Conservation (phyloP, 2,888 invertebrate genomes). For the Nephrotoma flavescens region DNA sequence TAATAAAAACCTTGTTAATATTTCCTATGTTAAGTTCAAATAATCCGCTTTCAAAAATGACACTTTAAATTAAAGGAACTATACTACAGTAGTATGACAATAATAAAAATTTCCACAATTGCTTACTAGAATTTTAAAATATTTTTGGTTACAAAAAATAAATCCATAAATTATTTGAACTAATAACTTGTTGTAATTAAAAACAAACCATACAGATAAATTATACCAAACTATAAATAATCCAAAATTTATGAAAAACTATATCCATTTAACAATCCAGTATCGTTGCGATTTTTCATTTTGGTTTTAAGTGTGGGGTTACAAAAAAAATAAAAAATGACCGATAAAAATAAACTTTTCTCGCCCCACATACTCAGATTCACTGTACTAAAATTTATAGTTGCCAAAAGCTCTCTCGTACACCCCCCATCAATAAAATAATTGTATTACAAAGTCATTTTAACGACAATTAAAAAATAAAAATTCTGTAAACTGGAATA, state of each 20-base stretch:
- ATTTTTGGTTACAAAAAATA: neutral
- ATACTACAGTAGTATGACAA: neutral
- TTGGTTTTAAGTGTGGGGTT: too few species aligned
- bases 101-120: neutral
- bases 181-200: neutral
- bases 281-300: too few species aligned
- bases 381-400: too few species aligned
- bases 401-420: neutral
- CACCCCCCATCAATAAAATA: neutral
- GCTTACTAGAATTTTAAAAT: neutral
- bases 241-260: neutral
- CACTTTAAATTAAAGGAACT: too few species aligned
- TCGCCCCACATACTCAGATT: too few species aligned
- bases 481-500: neutral
- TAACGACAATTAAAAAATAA: neutral
- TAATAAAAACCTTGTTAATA: too few species aligned
- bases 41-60: too few species aligned
- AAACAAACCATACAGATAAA: neutral
- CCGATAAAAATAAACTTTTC: too few species aligned
- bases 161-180: neutral
- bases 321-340: too few species aligned
- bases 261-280: neutral
- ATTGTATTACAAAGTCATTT: neutral
- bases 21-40: too few species aligned
- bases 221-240: neutral